Evolutionary conservation across 2,797 vertebrate species (phyloP).

Genomic region (Neoniphon sammara): DNA sequence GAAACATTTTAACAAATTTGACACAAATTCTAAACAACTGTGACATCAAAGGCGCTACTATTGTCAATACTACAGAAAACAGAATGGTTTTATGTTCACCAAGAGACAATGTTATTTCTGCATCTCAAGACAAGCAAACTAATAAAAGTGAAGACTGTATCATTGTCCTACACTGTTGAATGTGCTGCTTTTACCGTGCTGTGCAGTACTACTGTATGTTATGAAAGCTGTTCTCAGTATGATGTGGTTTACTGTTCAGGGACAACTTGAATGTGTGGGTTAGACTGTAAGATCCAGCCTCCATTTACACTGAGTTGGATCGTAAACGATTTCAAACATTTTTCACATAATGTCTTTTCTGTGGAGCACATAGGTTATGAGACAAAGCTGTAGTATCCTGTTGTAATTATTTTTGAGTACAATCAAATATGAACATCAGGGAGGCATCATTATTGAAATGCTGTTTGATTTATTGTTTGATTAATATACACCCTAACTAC

Average conservation of each 20-base stretch:
- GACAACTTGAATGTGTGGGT: conserved; percentile 30
- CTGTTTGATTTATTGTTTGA: conserved; percentile 66
- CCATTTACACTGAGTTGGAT: not conserved
- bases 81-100: not conserved
- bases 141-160: conserved; percentile 8
- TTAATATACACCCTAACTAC: conserved; percentile 36
- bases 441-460: conserved; percentile 47
- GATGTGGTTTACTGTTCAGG: conserved; percentile 7
- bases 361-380: not conserved
- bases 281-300: not conserved
- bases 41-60: conserved; percentile 6
- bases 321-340: not conserved
- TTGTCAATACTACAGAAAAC: not conserved
- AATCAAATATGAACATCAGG: conserved; percentile 33
- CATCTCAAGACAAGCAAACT: not conserved
- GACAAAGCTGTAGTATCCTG: not conserved
- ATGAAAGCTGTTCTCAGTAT: conserved; percentile 6
- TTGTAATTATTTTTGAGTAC: conserved; percentile 10
- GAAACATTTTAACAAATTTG: no score
- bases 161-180: conserved; percentile 11
- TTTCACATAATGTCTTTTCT: conserved; percentile 1
- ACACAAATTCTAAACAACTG: not conserved
- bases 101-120: not conserved
- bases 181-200: not conserved
- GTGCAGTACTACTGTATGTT: conserved; percentile 18